Percentiles rank a stretch among this genome's conserved stretches.
These are phyloP conservation scores for Hypotaenidia philippensis DNA, from an alignment of 2,797 vertebrate species.

Conservation along the genomic window DNA sequence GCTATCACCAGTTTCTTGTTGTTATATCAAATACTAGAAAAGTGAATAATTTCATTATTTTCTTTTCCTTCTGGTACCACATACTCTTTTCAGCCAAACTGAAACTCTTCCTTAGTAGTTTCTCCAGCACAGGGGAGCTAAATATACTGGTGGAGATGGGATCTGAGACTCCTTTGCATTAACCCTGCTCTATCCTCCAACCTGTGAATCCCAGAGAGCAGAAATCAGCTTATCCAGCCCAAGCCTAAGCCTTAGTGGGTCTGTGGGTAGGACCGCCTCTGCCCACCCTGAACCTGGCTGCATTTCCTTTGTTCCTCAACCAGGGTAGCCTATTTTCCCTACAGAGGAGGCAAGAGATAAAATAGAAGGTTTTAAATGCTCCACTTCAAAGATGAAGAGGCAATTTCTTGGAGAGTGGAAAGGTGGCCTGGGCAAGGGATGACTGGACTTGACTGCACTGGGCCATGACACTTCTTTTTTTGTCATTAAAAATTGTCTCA, in stretches of 20 bases:
- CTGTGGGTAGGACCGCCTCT: not conserved
- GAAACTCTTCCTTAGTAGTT: not conserved
- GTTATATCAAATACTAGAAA: not conserved
- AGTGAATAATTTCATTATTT: not conserved
- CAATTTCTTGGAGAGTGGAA: not conserved
- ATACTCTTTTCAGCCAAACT: not conserved
- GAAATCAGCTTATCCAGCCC: not conserved
- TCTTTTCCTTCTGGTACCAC: not conserved
- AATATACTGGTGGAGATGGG: not conserved
- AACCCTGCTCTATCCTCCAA: not conserved
- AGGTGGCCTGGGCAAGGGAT: accelerated
- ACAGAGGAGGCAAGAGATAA: not conserved
- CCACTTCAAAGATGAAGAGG: not conserved
- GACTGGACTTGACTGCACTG: not conserved
- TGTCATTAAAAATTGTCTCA: not conserved
- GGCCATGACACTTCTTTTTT: not conserved
- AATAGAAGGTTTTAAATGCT: not conserved
- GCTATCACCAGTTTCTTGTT: not conserved
- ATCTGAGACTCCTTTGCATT: not conserved
- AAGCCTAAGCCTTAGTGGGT: not conserved
- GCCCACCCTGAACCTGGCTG: not conserved
- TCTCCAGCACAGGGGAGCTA: not conserved
- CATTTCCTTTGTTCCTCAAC: not conserved
- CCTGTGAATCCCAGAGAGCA: not conserved
- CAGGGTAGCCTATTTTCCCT: not conserved